Percentiles rank a stretch among this genome's conserved stretches.
phyloP scores from a whole-genome alignment of 2,888 invertebrate genomes.

The Rhodophaea formosa region DNA sequence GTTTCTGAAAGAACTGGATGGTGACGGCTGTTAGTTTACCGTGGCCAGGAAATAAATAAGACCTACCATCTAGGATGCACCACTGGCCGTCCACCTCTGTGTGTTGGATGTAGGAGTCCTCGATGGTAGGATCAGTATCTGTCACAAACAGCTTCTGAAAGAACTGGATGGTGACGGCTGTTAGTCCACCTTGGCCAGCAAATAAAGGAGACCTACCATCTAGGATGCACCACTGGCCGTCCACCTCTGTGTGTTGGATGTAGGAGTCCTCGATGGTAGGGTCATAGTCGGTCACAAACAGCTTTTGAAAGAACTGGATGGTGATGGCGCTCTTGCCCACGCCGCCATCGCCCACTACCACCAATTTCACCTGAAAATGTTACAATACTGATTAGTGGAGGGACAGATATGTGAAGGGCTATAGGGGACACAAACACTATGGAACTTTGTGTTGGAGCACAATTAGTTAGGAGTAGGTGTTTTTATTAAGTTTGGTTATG shows the following conservation, averaged over 20 bases:
- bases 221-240: conserved; percentile 94
- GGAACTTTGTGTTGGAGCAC: too few relatives aligned
- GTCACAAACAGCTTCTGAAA: too few relatives aligned
- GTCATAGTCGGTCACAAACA: conserved; percentile 97
- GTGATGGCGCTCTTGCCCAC: conserved; percentile 98
- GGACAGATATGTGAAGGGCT: too few relatives aligned
- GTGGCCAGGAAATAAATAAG: too few relatives aligned
- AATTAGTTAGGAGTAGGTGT: too few relatives aligned
- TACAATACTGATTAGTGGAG: not conserved
- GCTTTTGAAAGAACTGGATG: conserved; percentile 97
- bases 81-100: conserved; percentile 95
- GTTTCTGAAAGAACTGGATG: too few relatives aligned
- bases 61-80: conserved; percentile 96
- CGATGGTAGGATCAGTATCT: too few relatives aligned
- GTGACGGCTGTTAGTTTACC: too few relatives aligned
- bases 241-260: conserved; percentile 95
- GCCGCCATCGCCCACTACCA: conserved; percentile 96
- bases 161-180: too few relatives aligned
- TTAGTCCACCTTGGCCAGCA: too few relatives aligned
- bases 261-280: conserved; percentile 98
- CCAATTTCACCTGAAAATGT: conserved; percentile 87
- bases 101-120: conserved; percentile 65
- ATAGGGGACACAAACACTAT: too few relatives aligned
- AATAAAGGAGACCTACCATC: conserved; percentile 83
- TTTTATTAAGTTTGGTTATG: too few relatives aligned